Evolutionary conservation across 1,140 invertebrate genomes (phyloP), one percentile per base, ranked within the genome.

Genomic region (Eueides isabella): DNA sequence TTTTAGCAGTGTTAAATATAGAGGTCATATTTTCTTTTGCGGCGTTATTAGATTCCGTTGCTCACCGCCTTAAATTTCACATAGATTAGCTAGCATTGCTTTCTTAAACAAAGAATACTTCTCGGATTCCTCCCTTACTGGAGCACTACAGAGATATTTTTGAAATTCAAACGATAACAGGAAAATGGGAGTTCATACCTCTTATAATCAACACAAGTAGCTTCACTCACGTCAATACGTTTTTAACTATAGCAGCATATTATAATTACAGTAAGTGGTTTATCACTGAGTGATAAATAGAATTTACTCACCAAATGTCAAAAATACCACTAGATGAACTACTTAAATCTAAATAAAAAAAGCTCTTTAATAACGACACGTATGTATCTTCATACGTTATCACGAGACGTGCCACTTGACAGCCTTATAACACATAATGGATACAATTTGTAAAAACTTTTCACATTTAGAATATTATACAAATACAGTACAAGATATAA

Each of bases 381-480:
- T 55, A 48, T 55, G 19, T 23, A 11, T 55, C 48, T 55, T 55
- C 48, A 55, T 55, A 55, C 48, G 48, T 55, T 26, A 55, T 55
- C 48, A 55, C 4, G 48, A 11, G 3, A 55, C 48, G 48, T 14
- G 48, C 19, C 48, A 55, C 48, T 55, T 55, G 48, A 55, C 48
- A 55, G 48, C 9, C n/a, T 55, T 23, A 9, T 23, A 55, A 55
- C 48, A 55, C 11, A 55, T 55, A 55, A 55, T 55, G 48, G 48
- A 55, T 55, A 55, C 48, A 55, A 55, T 55, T 55, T 55, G 48
- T 26, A 23, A 23, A 14, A 55, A 55, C 48, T 55, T 55, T 55
- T 55, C 26, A 26, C 48, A 55, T 55, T 55, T 55, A 55, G 48
- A 55, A 55, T 55, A 55, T 55, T 55, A 55, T 55, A 44, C 41